Evolutionary conservation across 2,888 invertebrate genomes (phyloP).

Genomic region (Patella depressa): DNA sequence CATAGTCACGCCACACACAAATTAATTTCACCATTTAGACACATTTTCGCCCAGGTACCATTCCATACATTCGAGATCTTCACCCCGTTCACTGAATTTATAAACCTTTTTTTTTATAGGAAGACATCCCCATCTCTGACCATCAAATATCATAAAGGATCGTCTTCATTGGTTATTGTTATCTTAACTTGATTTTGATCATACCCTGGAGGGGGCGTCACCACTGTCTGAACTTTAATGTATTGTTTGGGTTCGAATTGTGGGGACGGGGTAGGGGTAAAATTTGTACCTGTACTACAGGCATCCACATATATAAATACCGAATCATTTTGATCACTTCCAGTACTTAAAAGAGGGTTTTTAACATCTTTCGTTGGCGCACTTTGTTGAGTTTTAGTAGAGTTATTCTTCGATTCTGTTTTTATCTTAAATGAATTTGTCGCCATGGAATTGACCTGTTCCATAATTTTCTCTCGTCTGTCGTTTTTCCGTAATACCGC

Average conservation of each 20-base stretch:
- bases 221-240: neutral
- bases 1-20: too few species aligned
- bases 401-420: conserved; percentile 7
- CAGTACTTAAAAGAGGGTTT: conserved; percentile 18
- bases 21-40: too few species aligned
- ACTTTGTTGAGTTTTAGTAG: conserved; percentile 26
- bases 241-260: neutral
- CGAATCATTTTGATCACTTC: conserved; percentile 46
- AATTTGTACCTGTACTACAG: neutral
- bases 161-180: neutral
- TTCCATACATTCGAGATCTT: too few species aligned
- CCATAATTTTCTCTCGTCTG: conserved; percentile 59
- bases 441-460: conserved; percentile 49
- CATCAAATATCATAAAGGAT: neutral
- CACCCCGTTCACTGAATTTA: too few species aligned
- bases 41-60: too few species aligned
- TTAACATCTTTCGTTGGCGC: conserved; percentile 24
- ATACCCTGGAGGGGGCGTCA: neutral
- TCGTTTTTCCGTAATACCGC: conserved; percentile 61
- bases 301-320: conserved; percentile 39
- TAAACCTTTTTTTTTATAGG: neutral
- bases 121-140: conserved; percentile 1
- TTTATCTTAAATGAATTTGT: conserved; percentile 32
- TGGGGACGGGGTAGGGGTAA: neutral
- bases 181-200: conserved; percentile 3